Percentiles rank a stretch among this genome's conserved stretches.
Conservation (phyloP, 2,888 invertebrate species). For the Tricholauxania praeusta region DNA sequence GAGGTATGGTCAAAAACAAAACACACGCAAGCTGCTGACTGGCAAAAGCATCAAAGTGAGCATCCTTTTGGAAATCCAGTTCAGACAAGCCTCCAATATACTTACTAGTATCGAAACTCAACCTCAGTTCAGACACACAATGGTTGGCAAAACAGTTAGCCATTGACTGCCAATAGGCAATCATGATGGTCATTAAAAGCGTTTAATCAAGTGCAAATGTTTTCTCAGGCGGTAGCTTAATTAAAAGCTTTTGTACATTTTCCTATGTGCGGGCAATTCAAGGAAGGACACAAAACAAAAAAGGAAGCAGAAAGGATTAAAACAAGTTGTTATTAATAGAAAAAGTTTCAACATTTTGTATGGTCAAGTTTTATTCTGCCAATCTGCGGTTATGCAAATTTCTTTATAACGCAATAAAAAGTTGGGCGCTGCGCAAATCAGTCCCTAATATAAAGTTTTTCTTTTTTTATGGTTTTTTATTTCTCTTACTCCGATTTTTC, state of each 20-base stretch:
- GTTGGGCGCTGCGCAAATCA: too few species aligned
- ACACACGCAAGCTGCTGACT: too few species aligned
- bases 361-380: not conserved
- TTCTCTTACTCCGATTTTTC: too few species aligned
- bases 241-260: slow-evolving; percentile 10
- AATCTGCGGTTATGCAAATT: too few species aligned
- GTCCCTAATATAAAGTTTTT: too few species aligned
- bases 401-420: too few species aligned
- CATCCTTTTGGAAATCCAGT: not conserved
- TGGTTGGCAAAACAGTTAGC: slow-evolving; percentile 6
- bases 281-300: not conserved
- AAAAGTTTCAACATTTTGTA: not conserved
- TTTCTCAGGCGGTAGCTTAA: slow-evolving; percentile 9
- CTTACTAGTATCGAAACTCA: too few species aligned
- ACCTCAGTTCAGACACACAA: not conserved
- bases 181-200: slow-evolving; percentile 24
- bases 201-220: slow-evolving; percentile 25
- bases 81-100: too few species aligned
- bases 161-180: slow-evolving; percentile 3
- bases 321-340: not conserved
- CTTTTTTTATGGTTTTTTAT: too few species aligned
- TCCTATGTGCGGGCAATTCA: not conserved
- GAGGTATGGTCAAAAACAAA: not conserved
- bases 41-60: not conserved
- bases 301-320: not conserved